Evolutionary conservation across 2,113 vertebrate species (phyloP), one percentile per base, ranked within the genome.

Genomic region (Hucho hucho): DNA sequence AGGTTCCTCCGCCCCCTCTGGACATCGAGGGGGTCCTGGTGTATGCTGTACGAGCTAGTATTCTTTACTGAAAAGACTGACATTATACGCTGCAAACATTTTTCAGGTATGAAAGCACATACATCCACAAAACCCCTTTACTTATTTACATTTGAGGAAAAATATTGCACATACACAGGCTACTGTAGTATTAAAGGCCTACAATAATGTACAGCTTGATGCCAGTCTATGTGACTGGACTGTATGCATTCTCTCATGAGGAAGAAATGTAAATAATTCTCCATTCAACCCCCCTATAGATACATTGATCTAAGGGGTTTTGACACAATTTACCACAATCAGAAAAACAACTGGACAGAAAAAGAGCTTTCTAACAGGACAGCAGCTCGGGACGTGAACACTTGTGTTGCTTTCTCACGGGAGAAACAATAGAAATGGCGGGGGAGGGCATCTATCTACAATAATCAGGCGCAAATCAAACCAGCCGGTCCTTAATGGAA

Each of bases 401-500:
- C 69, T 69, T 24, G 16, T 9, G 20, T 9, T 12, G 20, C 67
- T 24, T 69, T 69, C 43, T 75, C 26, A 46, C 32, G 67, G 65
- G 65, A 32, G 28, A 32, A 87, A 85, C 83, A 85, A 81, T 83
- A 73, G 49, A 80, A 76, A 14, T 24, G 25, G 78, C 84, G 75
- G 46, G 49, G 59, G 69, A 81, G 66, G 63, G 73, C 72, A 75
- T 84, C 73, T 81, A 86, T 89, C 89, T 84, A 78, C 65, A 79
- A 82, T 86, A 85, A 89, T 85, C 84, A 84, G 85, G 84, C 80
- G 75, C 79, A 87, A 87, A 87, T 81, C 79, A 81, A 81, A 86
- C 83, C 83, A 88, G 84, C 77, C 83, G 76, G 61, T 79, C 84
- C 74, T 75, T 89, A 90, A 89, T 91, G 86, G 84, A 88, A 78